Conservation (phyloP, 1,140 invertebrate genomes). For the Leguminivora glycinivorella region DNA sequence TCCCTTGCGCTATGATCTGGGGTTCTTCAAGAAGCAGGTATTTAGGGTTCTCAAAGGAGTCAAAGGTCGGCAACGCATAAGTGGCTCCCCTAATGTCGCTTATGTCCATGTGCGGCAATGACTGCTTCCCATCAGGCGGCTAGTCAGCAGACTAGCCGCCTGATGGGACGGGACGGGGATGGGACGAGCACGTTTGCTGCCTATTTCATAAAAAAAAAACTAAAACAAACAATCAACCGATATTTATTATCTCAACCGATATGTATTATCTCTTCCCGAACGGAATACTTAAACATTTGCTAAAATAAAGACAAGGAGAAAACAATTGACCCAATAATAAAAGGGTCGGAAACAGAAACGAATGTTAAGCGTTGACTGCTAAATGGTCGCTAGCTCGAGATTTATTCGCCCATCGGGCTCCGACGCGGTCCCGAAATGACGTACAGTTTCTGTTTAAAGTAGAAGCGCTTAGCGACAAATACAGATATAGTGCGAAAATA, state of each 20-base stretch:
- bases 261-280: slow-evolving; percentile 16
- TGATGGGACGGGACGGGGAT: too few species aligned
- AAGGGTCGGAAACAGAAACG: slow-evolving; percentile 30
- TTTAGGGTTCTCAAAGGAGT: too few species aligned
- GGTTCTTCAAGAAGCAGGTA: too few species aligned
- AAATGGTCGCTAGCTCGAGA: slow-evolving; percentile 32
- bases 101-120: too few species aligned
- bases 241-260: slow-evolving; percentile 23
- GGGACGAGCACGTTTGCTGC: too few species aligned
- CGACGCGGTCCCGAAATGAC: not conserved
- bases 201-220: too few species aligned
- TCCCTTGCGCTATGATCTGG: too few species aligned
- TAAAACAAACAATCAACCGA: slow-evolving; percentile 23
- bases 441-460: not conserved
- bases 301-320: slow-evolving; percentile 27
- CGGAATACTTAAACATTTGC: slow-evolving; percentile 28
- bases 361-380: slow-evolving; percentile 33
- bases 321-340: slow-evolving; percentile 29
- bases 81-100: too few species aligned
- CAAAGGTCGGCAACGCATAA: too few species aligned
- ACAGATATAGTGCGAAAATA: too few species aligned
- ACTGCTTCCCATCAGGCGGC: too few species aligned
- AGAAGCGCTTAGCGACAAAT: not conserved
- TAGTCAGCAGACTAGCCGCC: too few species aligned
- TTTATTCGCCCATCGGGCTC: slow-evolving; percentile 28